These are phyloP conservation scores for Alentia gelatinosa DNA, from an alignment of 2,888 invertebrate genomes.

Conservation along the genomic window DNA sequence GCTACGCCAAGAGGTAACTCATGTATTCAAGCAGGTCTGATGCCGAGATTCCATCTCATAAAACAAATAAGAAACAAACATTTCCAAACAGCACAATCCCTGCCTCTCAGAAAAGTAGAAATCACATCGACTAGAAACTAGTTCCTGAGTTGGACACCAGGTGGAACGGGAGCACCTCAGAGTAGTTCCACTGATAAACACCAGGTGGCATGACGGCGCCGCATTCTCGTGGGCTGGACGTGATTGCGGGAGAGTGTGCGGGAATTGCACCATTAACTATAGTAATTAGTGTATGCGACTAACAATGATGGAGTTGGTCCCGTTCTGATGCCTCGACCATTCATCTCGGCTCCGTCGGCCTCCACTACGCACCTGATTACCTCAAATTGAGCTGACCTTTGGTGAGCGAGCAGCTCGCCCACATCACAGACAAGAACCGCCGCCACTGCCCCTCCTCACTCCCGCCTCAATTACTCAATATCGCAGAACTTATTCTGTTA, in stretches of 20 bases:
- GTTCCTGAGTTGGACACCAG: too few relatives aligned
- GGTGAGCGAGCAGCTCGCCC: background rate
- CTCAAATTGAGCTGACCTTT: conserved; percentile 27
- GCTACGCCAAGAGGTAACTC: too few relatives aligned
- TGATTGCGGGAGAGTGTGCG: background rate
- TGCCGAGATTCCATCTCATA: too few relatives aligned
- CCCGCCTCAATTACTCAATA: background rate
- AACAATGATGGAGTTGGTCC: conserved; percentile 37
- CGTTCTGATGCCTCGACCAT: background rate
- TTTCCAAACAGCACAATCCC: too few relatives aligned
- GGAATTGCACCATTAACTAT: conserved; percentile 17
- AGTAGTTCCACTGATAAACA: background rate
- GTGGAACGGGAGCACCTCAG: background rate
- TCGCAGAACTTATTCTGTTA: background rate
- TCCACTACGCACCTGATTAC: conserved; percentile 37
- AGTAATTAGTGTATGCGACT: conserved; percentile 8
- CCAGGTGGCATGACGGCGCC: background rate
- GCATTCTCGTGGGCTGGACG: background rate
- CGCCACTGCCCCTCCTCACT: background rate
- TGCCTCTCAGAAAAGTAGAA: too few relatives aligned
- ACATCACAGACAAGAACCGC: background rate
- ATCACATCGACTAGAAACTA: too few relatives aligned
- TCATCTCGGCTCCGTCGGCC: conserved; percentile 13
- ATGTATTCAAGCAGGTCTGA: too few relatives aligned
- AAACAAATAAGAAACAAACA: too few relatives aligned